Evolutionary conservation across 2,113 vertebrate species (phyloP), one percentile per base, ranked within the genome.

Genomic region (Hippoglossus stenolepis): DNA sequence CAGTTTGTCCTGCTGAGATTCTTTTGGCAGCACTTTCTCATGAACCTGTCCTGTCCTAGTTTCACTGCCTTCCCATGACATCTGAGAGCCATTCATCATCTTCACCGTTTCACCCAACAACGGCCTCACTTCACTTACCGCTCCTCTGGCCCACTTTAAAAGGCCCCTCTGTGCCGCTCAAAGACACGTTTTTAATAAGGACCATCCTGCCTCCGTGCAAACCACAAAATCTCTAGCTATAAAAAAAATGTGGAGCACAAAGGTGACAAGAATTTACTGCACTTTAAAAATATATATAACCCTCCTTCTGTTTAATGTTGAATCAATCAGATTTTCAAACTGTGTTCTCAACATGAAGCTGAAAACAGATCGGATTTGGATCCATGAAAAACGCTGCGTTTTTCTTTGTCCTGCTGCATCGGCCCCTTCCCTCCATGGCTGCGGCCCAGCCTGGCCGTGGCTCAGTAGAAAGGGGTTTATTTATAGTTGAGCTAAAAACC

Each of bases 401-500:
- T 84, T 74, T 80, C 82, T 90, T 80, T 85, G 82, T 89, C 83
- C 79, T 88, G 80, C 83, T 82, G 83, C 89, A 83, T 69, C 77
- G 45, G 26, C 86, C 75, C 65, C 57, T 59, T 74, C 83, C 82
- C 69, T 67, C n/a, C 40, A 82, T 89, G 87, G 86, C 86, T 85
- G 73, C 83, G 75, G 75, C 81, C 67, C 86, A 83, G 85, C 68
- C 73, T 64, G 73, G 81, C 77, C 78, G 43, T 73, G 83, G 87
- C 86, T 79, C 54, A 90, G 88, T 80, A 77, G 77, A 90, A 87
- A 87, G 45, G 83, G 40, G 83, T 90, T 93, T 95, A 95, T 94
- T 95, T 95, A 92, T 94, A 95, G 94, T 90, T 94, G 94, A 91
- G 91, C 94, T 95, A 89, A 88, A 95, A 95, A 95, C 94, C 94